Evolutionary conservation across 2,888 invertebrate genomes (phyloP).

Genomic region (Melipona bicolor): DNA sequence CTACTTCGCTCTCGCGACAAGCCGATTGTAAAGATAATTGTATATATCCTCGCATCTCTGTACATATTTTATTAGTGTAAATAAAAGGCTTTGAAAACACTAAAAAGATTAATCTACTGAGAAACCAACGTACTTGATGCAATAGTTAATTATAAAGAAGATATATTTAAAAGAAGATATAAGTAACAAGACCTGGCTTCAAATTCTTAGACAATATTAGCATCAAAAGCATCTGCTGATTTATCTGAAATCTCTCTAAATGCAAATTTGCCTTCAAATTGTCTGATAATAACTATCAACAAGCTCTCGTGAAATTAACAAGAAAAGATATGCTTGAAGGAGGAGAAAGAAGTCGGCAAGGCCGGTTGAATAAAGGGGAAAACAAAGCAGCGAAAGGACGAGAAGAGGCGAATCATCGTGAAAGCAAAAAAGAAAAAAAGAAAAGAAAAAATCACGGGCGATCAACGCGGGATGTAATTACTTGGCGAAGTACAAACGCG

Average conservation of each 20-base stretch:
- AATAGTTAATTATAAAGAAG: not conserved
- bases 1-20: no score
- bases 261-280: not conserved
- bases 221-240: not conserved
- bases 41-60: no score
- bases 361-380: slow-evolving; percentile 17
- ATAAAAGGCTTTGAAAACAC: no score
- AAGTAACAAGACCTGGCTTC: not conserved
- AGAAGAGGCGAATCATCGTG: slow-evolving; percentile 34
- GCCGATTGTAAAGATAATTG: no score
- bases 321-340: slow-evolving; percentile 3
- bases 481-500: slow-evolving; percentile 64
- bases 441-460: slow-evolving; percentile 48
- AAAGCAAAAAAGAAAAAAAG: slow-evolving; percentile 15
- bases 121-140: not conserved
- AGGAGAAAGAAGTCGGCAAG: slow-evolving; percentile 8
- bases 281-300: not conserved
- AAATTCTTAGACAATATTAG: not conserved
- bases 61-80: no score
- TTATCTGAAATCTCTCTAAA: not conserved
- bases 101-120: not conserved
- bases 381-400: slow-evolving; percentile 50
- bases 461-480: slow-evolving; percentile 68
- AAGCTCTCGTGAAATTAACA: not conserved
- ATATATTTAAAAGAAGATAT: not conserved